Base-by-base conservation (phyloP, 2,113 vertebrate species). In the Aptenodytes patagonicus region DNA sequence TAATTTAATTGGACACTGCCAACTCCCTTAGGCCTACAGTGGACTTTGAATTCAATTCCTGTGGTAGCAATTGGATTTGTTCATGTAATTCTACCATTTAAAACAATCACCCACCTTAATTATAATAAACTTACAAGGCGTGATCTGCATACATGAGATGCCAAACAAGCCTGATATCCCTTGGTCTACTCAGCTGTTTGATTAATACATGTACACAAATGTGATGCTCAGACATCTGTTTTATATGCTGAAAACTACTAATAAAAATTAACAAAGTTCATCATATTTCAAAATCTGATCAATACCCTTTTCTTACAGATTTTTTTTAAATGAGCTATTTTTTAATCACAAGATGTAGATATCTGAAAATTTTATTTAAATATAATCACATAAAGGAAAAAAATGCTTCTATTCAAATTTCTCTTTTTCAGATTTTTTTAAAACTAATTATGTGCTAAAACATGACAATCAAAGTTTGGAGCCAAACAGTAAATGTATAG, bases 41-140 rank as follows among this genome's bases (percentile, higher is more conserved):
- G 40, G 77, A 92, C 65, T 95, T 92, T 36, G 60, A 94, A 92
- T 82, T 72, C 24, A 91, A 58, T 95, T 93, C 65, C 65, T 89
- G 15, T 51, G 16, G 69, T 49, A 89, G 66, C n/a, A 71, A 72
- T 21, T 94, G 44, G 60, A 89, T 96, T 93, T 92, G 89, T 80
- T 90, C 1, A 60, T 75, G 57, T 69, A 93, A 57, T 93, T 93
- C 77, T 42, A 47, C 28, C 31, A 72, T 72, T 91, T 83, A 80
- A 73, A 96, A 61, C 17, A 89, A 71, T 87, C 47, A 75, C 31
- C 20, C 19, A 76, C 15, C 24, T 79, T 75, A 83, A 90, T 83
- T 92, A 64, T 6, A 80, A 58, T 28, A 68, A 78, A 90, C 1
- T 80, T 84, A 40, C 5, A 87, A 81, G 57, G 31, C 38, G 13